Evolutionary conservation across 2,797 vertebrate genomes (phyloP).

Genomic region (Gadopsis bispinosus): DNA sequence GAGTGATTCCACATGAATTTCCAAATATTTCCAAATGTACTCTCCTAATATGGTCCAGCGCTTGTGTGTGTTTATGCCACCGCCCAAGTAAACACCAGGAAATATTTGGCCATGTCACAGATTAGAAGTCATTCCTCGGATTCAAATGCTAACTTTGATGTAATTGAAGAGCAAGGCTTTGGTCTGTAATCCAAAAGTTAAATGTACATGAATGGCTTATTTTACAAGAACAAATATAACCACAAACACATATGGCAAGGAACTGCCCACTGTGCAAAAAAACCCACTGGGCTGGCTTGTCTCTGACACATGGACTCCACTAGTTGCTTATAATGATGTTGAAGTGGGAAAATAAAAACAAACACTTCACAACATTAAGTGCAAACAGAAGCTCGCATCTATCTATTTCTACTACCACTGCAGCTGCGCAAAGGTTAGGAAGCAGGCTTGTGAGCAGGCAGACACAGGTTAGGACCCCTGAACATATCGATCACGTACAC

Average conservation of each 20-base stretch:
- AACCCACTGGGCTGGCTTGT: slow-evolving; percentile 18
- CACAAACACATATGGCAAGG: slow-evolving; percentile 58
- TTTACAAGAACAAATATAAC: slow-evolving; percentile 64
- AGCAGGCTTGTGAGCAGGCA: neutral
- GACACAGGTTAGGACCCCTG: neutral
- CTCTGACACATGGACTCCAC: slow-evolving; percentile 31
- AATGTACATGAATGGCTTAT: slow-evolving; percentile 47
- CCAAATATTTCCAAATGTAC: slow-evolving; percentile 43
- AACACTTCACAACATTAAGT: slow-evolving; percentile 43
- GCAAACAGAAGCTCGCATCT: slow-evolving; percentile 26
- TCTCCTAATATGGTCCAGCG: slow-evolving; percentile 48
- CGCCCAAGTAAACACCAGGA: slow-evolving; percentile 62
- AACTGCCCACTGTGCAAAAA: slow-evolving; percentile 44
- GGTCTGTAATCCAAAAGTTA: slow-evolving; percentile 58
- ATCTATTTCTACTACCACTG: neutral
- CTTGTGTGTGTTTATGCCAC: slow-evolving; percentile 55
- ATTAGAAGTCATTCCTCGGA: slow-evolving; percentile 49
- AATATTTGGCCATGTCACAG: slow-evolving; percentile 52
- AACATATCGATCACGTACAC: neutral
- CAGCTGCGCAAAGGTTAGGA: neutral
- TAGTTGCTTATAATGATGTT: slow-evolving; percentile 46
- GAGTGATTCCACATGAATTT: slow-evolving; percentile 45
- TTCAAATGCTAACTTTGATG: slow-evolving; percentile 62
- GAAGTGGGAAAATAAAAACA: slow-evolving; percentile 67
- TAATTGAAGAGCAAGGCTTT: slow-evolving; percentile 33